Evolutionary conservation across 2,888 invertebrate genomes (phyloP).

Genomic region (Phyllotreta cruciferae): DNA sequence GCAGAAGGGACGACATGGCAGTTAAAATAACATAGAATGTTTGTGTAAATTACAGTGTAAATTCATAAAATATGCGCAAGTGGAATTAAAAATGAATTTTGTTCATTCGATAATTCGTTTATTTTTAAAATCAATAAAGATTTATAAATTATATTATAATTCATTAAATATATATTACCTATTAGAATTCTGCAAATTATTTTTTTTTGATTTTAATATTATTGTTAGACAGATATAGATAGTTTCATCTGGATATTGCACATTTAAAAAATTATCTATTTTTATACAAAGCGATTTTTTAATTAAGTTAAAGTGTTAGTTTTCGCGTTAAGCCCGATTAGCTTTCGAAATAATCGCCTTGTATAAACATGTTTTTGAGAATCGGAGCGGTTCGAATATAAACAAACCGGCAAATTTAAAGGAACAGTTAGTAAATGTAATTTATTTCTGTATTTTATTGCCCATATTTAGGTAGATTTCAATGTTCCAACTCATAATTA

Average conservation of each 20-base stretch:
- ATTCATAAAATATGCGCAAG: conserved; percentile 19
- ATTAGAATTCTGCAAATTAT: conserved; percentile 39
- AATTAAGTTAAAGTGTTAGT: background rate
- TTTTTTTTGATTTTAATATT: conserved; percentile 37
- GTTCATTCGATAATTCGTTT: conserved; percentile 51
- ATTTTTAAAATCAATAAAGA: conserved; percentile 44
- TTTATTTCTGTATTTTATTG: no score
- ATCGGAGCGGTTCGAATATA: background rate
- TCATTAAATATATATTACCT: conserved; percentile 42
- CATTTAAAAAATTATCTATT: conserved; percentile 35
- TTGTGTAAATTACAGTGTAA: conserved; percentile 48
- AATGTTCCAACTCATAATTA: no score
- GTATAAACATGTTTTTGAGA: conserved; percentile 3
- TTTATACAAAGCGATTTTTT: conserved; percentile 11
- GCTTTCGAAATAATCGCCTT: conserved; percentile 1
- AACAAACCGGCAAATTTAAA: no score
- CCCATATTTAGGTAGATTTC: no score
- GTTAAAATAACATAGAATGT: conserved; percentile 57
- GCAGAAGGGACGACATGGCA: conserved; percentile 52
- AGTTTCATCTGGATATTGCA: conserved; percentile 42
- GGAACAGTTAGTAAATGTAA: no score
- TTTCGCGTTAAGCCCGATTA: background rate
- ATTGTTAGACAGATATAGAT: conserved; percentile 8
- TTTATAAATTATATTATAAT: conserved; percentile 47
- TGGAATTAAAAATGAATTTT: conserved; percentile 23